Percentiles rank a stretch among this genome's conserved stretches.
phyloP scores from a whole-genome alignment of 2,888 invertebrate species.

The Melanotus villosus region DNA sequence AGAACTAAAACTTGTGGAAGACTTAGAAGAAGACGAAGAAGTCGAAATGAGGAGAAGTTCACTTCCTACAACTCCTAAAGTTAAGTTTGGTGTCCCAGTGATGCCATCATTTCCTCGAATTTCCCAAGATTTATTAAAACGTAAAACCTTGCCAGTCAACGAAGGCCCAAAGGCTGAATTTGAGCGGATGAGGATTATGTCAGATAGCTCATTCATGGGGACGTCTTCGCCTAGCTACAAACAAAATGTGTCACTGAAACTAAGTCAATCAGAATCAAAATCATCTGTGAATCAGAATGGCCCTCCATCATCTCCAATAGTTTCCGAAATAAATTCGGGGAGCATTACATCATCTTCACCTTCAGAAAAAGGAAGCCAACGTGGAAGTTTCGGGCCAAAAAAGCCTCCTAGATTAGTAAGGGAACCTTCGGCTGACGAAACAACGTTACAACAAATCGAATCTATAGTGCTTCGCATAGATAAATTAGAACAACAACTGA shows the following conservation, averaged over 20 bases:
- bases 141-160: slow-evolving; percentile 28
- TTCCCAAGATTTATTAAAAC: slow-evolving; percentile 28
- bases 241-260: too few relatives aligned
- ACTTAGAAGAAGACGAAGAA: background rate
- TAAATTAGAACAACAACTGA: slow-evolving; percentile 40
- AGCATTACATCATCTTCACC: too few relatives aligned
- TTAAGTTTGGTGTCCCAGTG: slow-evolving; percentile 40
- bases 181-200: slow-evolving; percentile 16
- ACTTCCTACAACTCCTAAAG: background rate
- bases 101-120: slow-evolving; percentile 26
- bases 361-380: too few relatives aligned
- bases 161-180: slow-evolving; percentile 27
- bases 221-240: too few relatives aligned
- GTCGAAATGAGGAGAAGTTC: background rate
- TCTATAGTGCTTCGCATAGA: slow-evolving; percentile 37
- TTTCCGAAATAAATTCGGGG: too few relatives aligned
- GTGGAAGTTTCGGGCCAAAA: too few relatives aligned
- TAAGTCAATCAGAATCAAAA: too few relatives aligned
- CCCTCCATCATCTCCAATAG: too few relatives aligned
- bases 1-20: background rate
- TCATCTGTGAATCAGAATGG: too few relatives aligned
- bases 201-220: background rate
- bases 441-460: slow-evolving; percentile 30
- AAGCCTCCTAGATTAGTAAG: background rate
- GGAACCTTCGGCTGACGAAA: background rate